Evolutionary conservation across 2,888 invertebrate genomes (phyloP).

Genomic region (Drosophila meridionalis): DNA sequence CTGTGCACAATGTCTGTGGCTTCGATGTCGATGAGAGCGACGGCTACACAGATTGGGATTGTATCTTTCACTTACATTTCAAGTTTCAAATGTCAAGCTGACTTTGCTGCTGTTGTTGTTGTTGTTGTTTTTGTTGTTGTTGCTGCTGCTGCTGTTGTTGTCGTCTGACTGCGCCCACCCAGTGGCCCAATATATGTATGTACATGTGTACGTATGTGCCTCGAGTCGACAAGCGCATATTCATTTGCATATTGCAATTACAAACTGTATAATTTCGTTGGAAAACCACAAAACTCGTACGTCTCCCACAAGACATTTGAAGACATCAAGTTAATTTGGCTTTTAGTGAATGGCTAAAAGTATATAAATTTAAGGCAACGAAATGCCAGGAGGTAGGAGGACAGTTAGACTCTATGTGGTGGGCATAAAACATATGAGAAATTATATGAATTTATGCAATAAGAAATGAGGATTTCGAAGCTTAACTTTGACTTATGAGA

Average conservation of each 20-base stretch:
- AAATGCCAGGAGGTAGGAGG: background rate
- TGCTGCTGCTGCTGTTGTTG: conserved; percentile 20
- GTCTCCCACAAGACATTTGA: conserved; percentile 21
- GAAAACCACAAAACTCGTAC: conserved; percentile 28
- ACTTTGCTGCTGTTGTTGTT: conserved; percentile 15
- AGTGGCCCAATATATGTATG: conserved; percentile 16
- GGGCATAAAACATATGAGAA: background rate
- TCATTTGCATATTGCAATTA: conserved; percentile 75
- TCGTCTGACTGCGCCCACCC: conserved; percentile 51
- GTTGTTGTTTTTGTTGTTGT: conserved; percentile 17
- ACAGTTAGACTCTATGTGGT: background rate
- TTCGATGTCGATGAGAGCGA: conserved; percentile 53
- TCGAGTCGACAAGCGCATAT: conserved; percentile 43
- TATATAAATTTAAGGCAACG: conserved; percentile 15
- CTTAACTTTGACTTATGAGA: background rate
- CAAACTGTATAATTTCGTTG: conserved; percentile 57
- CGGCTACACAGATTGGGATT: conserved; percentile 78
- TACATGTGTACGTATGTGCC: conserved; percentile 9
- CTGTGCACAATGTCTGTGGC: conserved; percentile 42
- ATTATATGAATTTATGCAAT: background rate
- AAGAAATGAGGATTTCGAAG: background rate
- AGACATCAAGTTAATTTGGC: conserved; percentile 35
- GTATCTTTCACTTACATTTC: conserved; percentile 84
- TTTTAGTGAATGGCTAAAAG: conserved; percentile 14
- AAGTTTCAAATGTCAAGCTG: conserved; percentile 81